Conservation (phyloP, 2,888 invertebrate species). For the Callyntrura sp. region DNA sequence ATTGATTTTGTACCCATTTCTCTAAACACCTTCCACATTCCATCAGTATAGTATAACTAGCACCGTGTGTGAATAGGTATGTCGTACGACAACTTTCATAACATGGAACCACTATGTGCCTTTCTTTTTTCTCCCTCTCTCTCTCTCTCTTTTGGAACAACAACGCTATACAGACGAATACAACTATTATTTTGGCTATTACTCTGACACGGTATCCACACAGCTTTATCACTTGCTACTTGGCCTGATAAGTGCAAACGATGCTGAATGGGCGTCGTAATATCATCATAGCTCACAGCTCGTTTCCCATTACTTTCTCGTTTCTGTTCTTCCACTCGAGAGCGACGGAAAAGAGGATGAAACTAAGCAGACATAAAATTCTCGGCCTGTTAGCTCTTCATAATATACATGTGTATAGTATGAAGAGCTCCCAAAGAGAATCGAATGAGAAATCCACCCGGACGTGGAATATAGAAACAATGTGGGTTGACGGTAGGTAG, state of each 20-base stretch:
- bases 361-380: conserved; percentile 52
- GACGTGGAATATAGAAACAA: conserved; percentile 4
- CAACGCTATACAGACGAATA: background rate
- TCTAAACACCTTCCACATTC: background rate
- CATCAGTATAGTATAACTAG: background rate
- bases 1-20: conserved; percentile 61
- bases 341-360: conserved; percentile 8
- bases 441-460: conserved; percentile 32
- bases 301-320: conserved; percentile 3
- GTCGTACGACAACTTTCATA: background rate
- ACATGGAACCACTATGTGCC: background rate
- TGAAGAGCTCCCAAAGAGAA: conserved; percentile 1
- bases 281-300: conserved; percentile 43
- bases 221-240: conserved; percentile 32
- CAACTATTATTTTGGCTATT: conserved; percentile 33
- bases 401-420: conserved; percentile 27
- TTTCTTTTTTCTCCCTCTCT: conserved; percentile 5
- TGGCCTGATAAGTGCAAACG: conserved; percentile 29
- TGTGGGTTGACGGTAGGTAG: too few relatives aligned
- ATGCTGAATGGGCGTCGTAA: conserved; percentile 44
- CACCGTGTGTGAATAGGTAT: background rate
- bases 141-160: conserved; percentile 19
- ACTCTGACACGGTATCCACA: conserved; percentile 24
- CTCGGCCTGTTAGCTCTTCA: conserved; percentile 42
- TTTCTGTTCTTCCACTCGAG: background rate